These are phyloP conservation scores for Lithobates sylvaticus DNA, from an alignment of 2,797 vertebrate species.

Conservation along the genomic window DNA sequence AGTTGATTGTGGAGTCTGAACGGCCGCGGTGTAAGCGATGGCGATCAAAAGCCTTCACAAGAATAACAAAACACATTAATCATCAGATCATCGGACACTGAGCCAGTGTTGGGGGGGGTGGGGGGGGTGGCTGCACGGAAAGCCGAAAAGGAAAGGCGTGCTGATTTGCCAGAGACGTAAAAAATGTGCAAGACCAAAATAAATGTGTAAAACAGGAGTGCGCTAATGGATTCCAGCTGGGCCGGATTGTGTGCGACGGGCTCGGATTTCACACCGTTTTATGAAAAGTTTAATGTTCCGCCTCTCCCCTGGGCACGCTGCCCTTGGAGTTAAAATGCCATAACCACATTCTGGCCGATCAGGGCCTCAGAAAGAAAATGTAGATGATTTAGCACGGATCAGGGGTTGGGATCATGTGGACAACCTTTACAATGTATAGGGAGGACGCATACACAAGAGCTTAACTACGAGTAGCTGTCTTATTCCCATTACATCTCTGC, in stretches of 20 bases:
- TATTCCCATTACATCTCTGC: background rate
- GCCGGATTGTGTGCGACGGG: constrained; percentile 19
- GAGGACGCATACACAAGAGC: background rate
- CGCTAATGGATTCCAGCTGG: constrained; percentile 42
- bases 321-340: constrained; percentile 28
- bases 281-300: constrained; percentile 35
- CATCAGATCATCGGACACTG: background rate
- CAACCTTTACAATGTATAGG: background rate
- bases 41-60: background rate
- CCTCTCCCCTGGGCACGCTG: constrained; percentile 14
- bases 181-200: constrained; percentile 19
- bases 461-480: background rate
- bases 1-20: background rate
- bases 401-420: background rate
- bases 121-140: background rate
- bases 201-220: constrained; percentile 46
- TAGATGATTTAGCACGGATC: constrained; percentile 18
- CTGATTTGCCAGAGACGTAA: constrained; percentile 44
- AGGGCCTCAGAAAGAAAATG: background rate
- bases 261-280: constrained; percentile 51
- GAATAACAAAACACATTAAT: background rate
- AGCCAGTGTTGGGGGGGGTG: background rate
- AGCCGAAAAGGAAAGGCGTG: background rate
- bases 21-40: background rate
- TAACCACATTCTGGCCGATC: constrained; percentile 32